These are phyloP conservation scores for Thymelicus lineola DNA, from an alignment of 2,888 invertebrate species.

Conservation along the genomic window DNA sequence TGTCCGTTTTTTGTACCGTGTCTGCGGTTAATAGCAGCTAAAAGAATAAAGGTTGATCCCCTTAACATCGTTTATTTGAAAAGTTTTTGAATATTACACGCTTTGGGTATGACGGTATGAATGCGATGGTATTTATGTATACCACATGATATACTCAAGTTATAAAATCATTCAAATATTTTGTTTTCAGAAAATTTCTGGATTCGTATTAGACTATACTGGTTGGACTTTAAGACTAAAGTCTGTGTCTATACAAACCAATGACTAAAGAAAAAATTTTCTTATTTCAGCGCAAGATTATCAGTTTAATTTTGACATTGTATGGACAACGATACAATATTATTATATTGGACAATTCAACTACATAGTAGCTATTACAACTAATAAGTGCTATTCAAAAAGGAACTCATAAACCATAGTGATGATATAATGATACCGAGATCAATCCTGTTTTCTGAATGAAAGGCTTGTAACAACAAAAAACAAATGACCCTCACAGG, in stretches of 20 bases:
- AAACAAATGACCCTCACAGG: constrained; percentile 49
- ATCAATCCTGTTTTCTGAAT: constrained; percentile 41
- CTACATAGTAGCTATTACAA: background rate
- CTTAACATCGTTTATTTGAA: background rate
- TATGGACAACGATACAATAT: no score
- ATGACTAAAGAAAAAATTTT: no score
- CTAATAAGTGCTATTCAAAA: background rate
- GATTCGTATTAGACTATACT: no score
- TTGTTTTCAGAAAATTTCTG: no score
- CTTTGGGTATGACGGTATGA: background rate
- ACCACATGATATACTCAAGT: no score
- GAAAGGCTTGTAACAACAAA: constrained; percentile 49
- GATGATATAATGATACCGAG: constrained; percentile 23
- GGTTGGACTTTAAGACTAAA: no score
- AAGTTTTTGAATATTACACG: background rate
- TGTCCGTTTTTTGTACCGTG: background rate
- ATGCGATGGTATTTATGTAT: background rate
- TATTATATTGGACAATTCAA: no score
- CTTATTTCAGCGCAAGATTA: no score
- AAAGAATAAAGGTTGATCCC: background rate
- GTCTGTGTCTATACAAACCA: no score
- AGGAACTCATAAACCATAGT: background rate
- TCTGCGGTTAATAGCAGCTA: constrained; percentile 4
- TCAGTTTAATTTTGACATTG: no score
- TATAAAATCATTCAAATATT: no score